Base-by-base conservation (phyloP, 2,113 vertebrate genomes). In the Neodontobutis hainanensis region DNA sequence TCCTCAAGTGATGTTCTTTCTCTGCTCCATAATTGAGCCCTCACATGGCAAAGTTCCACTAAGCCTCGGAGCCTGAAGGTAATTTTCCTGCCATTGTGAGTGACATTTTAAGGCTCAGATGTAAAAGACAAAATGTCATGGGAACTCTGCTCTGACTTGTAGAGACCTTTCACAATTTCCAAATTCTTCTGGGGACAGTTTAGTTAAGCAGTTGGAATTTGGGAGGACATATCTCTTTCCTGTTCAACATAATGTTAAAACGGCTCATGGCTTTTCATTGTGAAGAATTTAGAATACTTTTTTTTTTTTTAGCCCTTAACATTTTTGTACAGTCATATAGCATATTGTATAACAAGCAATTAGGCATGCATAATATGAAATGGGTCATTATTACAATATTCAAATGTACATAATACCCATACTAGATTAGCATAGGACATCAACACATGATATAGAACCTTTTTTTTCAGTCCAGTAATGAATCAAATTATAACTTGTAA, bases 61-160 rank as follows among this genome's bases (percentile, higher is more conserved):
- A 38, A 46, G 68, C 68, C 46, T 70, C 51, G 16, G 53, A 73
- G 72, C 69, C 72, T 58, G 38, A 5, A 70, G 70, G 70, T 81
- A 71, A 82, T 86, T 80, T 83, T 62, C 75, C 62, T 61, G 66
- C 59, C 58, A 61, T 75, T 80, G 83, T 68, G 63, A 82, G 72
- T 82, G 71, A 77, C 71, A 75, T 88, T 85, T 77, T 70, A 71
- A 57, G 67, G 55, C 49, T 64, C 34, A n/a, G 60, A 71, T 63
- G 55, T 40, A 83, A 84, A 78, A 75, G 73, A 76, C 53, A 65
- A 83, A 83, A 85, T 81, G 72, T 70, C 72, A 80, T 32, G 15
- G 55, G 34, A 72, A 74, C 50, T 67, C 65, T 34, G 34, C 35
- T 14, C 60, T 40, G 55, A 65, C 59, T 63, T 52, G 51, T 14